A percentile compares a stretch with the other conserved stretches of the same genome.
Conservation (phyloP, 2,113 vertebrate species). For the Malurus cyaneus region DNA sequence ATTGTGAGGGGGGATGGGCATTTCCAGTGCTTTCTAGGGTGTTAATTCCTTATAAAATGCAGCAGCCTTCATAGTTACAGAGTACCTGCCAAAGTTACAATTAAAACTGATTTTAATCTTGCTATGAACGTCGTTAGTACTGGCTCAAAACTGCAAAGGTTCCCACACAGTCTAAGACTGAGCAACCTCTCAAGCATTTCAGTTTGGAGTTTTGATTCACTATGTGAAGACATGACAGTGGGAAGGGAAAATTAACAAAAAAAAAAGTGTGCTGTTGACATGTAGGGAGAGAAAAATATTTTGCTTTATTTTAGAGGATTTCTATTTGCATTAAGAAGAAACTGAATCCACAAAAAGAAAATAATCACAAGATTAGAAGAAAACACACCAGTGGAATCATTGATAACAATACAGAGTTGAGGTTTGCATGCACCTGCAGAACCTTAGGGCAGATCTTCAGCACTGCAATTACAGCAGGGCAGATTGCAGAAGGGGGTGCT, state of each 20-base stretch:
- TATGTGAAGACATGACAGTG: neutral
- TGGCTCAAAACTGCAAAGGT: neutral
- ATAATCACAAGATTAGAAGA: neutral
- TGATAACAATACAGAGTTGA: neutral
- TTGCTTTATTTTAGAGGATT: neutral
- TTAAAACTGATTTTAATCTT: neutral
- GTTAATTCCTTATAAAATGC: slow-evolving; percentile 5
- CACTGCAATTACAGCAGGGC: neutral
- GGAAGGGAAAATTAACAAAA: neutral
- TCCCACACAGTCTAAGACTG: neutral
- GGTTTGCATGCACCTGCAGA: neutral
- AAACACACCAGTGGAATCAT: neutral
- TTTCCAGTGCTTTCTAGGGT: neutral
- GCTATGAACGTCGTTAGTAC: neutral
- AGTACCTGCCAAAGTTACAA: neutral
- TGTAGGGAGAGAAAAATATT: neutral
- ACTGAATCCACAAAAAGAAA: neutral
- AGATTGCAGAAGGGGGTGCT: neutral
- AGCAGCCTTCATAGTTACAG: neutral
- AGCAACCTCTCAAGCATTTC: neutral
- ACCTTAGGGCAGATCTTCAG: neutral
- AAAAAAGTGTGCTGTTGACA: neutral
- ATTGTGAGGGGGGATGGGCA: neutral
- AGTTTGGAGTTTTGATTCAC: neutral
- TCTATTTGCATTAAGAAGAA: neutral